Evolutionary conservation across 2,888 invertebrate genomes (phyloP), one percentile per base, ranked within the genome.

Genomic region (Papilio elwesi): DNA sequence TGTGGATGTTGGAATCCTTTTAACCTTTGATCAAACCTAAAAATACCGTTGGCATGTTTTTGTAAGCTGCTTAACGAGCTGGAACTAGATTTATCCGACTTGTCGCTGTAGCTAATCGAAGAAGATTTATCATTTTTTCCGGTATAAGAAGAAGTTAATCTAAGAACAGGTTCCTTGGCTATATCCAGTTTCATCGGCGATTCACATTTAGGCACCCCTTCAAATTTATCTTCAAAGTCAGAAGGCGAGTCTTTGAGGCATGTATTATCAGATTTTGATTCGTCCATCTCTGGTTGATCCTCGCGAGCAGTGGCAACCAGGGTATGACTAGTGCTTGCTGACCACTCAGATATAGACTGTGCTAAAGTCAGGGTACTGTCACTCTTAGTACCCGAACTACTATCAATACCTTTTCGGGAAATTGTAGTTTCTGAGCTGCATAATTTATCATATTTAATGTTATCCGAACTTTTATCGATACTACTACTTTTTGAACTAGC

Each of bases 291-390:
- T 38, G 83, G 81, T 83, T 90, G 85, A 83, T 92, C 90, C 85
- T 93, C 90, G 74, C 94, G 94, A 13, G 94, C 90, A 51, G 96
- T 95, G 12, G 95, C 96, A 62, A 97, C 95, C 10, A 97, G 93
- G 0, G 96, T 97, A 72, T 96, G 96, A 80, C 97, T 97, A 26
- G 96, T 96, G 76, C 97, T 97, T 0, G 96, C 96, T 0, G 97
- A 97, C 97, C 97, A 97, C 78, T 97, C 97, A 0, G 97, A 97
- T 79, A 97, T 96, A 0, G 97, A 97, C 76, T 97, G 97, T 0
- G 97, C 97, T 52, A 96, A 84, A 1, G 95, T 95, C 65, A 96
- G 86, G 0, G 97, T 97, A 81, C 97, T 97, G 80, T 97, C 97
- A 78, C 97, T 97, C 83, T 97, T 97, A 0, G 96, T 96, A 6